Conservation (phyloP, 1,140 invertebrate species). For the Lordiphosa clarofinis region DNA sequence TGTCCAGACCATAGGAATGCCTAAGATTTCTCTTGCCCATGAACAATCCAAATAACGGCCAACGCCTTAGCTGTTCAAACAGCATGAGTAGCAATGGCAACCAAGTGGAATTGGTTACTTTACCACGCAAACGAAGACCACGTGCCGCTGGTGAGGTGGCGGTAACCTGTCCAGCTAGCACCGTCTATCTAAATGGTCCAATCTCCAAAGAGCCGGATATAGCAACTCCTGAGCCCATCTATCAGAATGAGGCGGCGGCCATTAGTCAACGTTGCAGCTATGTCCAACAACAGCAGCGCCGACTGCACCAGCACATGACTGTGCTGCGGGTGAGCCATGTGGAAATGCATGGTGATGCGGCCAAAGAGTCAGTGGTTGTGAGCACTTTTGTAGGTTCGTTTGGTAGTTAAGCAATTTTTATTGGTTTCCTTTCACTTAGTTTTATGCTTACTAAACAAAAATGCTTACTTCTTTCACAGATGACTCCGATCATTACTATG, state of each 20-base stretch:
- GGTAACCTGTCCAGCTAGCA: conserved; percentile 62
- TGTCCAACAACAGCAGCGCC: conserved; percentile 6
- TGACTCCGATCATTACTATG: conserved; percentile 83
- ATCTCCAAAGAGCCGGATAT: conserved; percentile 17
- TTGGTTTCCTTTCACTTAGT: too few relatives aligned
- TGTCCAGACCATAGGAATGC: conserved; percentile 19
- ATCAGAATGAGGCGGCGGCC: conserved; percentile 65
- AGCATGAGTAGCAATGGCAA: conserved; percentile 40
- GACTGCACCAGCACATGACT: conserved; percentile 24
- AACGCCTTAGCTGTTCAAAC: conserved; percentile 43
- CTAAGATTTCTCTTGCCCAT: conserved; percentile 13
- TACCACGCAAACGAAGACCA: conserved; percentile 72
- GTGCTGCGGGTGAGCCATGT: conserved; percentile 45
- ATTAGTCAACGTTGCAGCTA: conserved; percentile 37
- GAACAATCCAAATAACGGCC: conserved; percentile 28
- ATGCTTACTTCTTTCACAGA: conserved; percentile 35
- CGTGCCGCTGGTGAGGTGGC: conserved; percentile 74
- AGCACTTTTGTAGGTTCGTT: conserved; percentile 77
- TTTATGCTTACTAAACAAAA: too few relatives aligned
- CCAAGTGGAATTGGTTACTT: conserved; percentile 42
- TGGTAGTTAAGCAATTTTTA: conserved; percentile 1
- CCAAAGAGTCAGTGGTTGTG: conserved; percentile 48
- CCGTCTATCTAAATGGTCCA: conserved; percentile 64
- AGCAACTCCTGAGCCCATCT: conserved; percentile 56
- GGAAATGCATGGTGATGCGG: conserved; percentile 21